These are phyloP conservation scores for Mactra quadrangularis DNA, from an alignment of 1,140 invertebrate species.

Conservation along the genomic window DNA sequence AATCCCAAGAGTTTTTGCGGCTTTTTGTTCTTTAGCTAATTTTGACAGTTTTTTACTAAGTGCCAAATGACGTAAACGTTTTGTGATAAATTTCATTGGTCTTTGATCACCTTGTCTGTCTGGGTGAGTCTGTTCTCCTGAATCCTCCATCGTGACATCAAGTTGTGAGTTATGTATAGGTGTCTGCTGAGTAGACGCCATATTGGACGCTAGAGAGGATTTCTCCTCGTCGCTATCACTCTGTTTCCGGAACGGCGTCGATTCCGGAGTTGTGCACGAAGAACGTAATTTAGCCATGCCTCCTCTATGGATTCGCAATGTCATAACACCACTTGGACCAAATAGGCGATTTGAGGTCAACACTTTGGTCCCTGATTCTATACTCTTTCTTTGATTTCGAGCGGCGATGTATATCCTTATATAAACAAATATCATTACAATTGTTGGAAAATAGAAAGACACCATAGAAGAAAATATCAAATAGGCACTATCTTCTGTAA, in stretches of 20 bases:
- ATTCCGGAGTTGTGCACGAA: conserved; percentile 17
- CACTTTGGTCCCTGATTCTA: conserved; percentile 76
- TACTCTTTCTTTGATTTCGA: conserved; percentile 75
- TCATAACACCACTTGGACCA: conserved; percentile 78
- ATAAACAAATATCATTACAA: conserved; percentile 85
- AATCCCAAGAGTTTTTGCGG: conserved; percentile 97
- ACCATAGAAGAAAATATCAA: conserved; percentile 84
- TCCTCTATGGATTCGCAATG: conserved; percentile 80
- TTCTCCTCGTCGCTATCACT: conserved; percentile 54
- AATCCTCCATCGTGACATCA: conserved; percentile 1
- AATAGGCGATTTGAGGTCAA: conserved; percentile 69
- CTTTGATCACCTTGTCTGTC: conserved; percentile 51
- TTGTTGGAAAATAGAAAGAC: conserved; percentile 85
- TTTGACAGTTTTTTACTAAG: conserved; percentile 81
- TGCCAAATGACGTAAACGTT: conserved; percentile 77
- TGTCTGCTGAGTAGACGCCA: conserved; percentile 64
- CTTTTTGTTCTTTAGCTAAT: conserved; percentile 92
- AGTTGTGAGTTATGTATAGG: conserved; percentile 59
- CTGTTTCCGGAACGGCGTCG: conserved; percentile 12
- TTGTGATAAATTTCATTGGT: conserved; percentile 77
- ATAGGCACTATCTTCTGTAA: conserved; percentile 84
- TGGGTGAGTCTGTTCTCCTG: conserved; percentile 34
- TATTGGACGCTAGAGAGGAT: conserved; percentile 39
- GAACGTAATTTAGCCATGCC: conserved; percentile 65
- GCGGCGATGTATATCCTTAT: conserved; percentile 80